Percentiles rank a stretch among this genome's conserved stretches.
Conservation (phyloP, 2,797 vertebrate genomes). For the Moxostoma hubbsi region DNA sequence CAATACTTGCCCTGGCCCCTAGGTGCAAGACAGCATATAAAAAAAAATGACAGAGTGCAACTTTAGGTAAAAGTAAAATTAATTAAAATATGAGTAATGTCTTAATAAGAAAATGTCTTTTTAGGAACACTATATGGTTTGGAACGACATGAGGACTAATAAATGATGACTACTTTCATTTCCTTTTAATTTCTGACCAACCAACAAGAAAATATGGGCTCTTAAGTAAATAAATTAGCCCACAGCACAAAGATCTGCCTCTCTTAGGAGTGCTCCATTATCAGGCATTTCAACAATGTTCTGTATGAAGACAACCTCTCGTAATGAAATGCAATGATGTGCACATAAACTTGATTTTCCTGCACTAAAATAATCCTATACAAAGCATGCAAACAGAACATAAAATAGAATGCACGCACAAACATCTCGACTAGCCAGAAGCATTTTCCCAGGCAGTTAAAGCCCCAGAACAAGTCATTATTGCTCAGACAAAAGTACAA, state of each 20-base stretch:
- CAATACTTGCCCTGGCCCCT: no score
- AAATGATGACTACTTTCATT: background rate
- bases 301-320: slow-evolving; percentile 24
- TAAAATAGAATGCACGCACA: background rate
- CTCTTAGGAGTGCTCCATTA: slow-evolving; percentile 20
- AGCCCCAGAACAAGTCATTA: slow-evolving; percentile 2
- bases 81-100: no score
- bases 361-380: slow-evolving; percentile 16
- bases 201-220: background rate
- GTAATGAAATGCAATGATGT: background rate
- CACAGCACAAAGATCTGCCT: background rate
- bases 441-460: slow-evolving; percentile 40
- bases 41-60: no score
- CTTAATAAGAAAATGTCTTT: no score
- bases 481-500: slow-evolving; percentile 29
- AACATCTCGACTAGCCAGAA: slow-evolving; percentile 48
- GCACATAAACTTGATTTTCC: slow-evolving; percentile 51
- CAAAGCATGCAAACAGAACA: slow-evolving; percentile 45
- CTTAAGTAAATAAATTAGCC: no score
- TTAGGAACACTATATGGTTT: no score
- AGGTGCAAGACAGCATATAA: no score
- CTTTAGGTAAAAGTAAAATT: no score
- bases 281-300: slow-evolving; percentile 23
- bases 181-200: background rate
- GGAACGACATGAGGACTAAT: no score